Evolutionary conservation across 1,140 invertebrate species (phyloP).

Genomic region (Neodiprion lecontei): DNA sequence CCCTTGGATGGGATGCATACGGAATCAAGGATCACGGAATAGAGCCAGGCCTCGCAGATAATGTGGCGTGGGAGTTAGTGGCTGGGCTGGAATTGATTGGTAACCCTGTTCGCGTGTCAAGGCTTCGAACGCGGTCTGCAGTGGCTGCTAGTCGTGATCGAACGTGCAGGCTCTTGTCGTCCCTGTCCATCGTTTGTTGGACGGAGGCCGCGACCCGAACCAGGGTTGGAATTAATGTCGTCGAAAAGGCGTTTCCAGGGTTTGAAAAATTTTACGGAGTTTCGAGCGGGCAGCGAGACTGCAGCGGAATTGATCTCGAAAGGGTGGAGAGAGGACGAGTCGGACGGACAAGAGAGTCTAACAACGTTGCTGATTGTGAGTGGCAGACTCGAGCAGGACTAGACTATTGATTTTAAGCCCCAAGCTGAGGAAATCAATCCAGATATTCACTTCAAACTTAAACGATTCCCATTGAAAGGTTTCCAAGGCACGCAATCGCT

Average conservation of each 20-base stretch:
- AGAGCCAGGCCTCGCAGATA: not conserved
- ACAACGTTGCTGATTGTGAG: not conserved
- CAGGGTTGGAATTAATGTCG: too few species aligned
- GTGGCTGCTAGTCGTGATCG: too few species aligned
- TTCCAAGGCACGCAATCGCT: not conserved
- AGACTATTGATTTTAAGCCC: not conserved
- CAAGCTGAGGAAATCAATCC: not conserved
- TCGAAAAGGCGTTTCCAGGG: too few species aligned
- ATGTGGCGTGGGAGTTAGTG: conserved; percentile 26
- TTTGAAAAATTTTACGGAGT: not conserved
- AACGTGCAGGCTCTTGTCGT: too few species aligned
- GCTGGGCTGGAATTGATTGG: conserved; percentile 56
- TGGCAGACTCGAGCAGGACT: not conserved
- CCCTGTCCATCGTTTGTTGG: too few species aligned
- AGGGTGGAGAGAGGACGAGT: not conserved
- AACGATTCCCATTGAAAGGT: not conserved
- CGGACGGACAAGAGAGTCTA: not conserved
- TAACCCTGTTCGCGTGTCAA: conserved; percentile 41
- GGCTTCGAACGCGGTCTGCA: not conserved
- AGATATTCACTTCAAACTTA: conserved; percentile 7
- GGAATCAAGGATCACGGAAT: too few species aligned
- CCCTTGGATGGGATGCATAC: too few species aligned
- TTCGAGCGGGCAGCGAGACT: not conserved
- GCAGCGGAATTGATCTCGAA: not conserved
- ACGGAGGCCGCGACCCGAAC: too few species aligned